Conservation (phyloP, 2,113 vertebrate species). For the Ariopsis seemanni region DNA sequence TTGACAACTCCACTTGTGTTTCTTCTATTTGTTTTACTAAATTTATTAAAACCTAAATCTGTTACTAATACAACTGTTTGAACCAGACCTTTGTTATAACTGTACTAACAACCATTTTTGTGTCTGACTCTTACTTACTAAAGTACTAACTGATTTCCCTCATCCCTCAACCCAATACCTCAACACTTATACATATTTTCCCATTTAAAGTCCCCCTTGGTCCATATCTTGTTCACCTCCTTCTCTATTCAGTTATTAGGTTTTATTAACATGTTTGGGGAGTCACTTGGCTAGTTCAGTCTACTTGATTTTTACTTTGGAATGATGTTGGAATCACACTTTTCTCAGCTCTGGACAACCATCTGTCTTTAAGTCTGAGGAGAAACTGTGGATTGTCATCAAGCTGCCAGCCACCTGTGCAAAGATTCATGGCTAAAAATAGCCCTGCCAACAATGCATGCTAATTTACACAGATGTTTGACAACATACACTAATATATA, state of each 20-base stretch:
- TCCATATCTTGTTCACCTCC: constrained; percentile 20
- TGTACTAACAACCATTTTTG: constrained; percentile 86
- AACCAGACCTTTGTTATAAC: constrained; percentile 79
- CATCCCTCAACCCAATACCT: constrained; percentile 64
- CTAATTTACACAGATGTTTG: background rate
- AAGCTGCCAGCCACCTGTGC: constrained; percentile 73
- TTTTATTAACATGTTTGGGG: constrained; percentile 7
- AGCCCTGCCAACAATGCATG: background rate
- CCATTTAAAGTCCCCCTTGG: background rate
- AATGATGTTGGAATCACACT: constrained; percentile 6
- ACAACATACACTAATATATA: background rate
- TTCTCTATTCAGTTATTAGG: constrained; percentile 36
- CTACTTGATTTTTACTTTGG: background rate
- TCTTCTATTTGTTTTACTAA: constrained; percentile 60
- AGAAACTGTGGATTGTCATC: constrained; percentile 30
- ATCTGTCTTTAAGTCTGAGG: constrained; percentile 16
- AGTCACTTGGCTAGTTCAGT: constrained; percentile 27
- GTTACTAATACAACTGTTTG: constrained; percentile 75
- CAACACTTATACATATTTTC: constrained; percentile 53
- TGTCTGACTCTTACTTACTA: constrained; percentile 82
- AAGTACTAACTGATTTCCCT: constrained; percentile 78
- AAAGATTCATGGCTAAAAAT: constrained; percentile 33
- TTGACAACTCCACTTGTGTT: constrained; percentile 45
- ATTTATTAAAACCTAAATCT: constrained; percentile 69
- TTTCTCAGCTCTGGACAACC: background rate